Evolutionary conservation across 2,888 invertebrate species (phyloP).

Genomic region (Alviniconcha strummeri): DNA sequence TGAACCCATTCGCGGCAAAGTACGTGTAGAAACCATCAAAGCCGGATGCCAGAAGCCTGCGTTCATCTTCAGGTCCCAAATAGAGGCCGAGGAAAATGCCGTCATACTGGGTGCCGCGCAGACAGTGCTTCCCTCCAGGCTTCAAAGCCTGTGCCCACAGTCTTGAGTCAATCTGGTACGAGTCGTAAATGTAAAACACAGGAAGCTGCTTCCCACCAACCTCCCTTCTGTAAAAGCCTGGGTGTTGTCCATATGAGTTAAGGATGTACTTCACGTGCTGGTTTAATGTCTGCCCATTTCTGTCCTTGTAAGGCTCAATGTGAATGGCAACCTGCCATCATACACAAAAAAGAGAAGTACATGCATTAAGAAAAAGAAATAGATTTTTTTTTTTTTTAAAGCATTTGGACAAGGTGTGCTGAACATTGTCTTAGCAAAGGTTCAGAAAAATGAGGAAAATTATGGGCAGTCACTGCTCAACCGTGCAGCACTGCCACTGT

Average conservation of each 20-base stretch:
- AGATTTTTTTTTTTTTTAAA: no score
- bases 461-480: no score
- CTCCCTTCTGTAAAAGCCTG: constrained; percentile 76
- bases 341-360: constrained; percentile 16
- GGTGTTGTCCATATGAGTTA: constrained; percentile 76
- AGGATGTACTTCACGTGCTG: constrained; percentile 70
- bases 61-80: constrained; percentile 77
- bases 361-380: no score
- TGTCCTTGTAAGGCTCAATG: constrained; percentile 77
- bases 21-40: constrained; percentile 81
- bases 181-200: constrained; percentile 81
- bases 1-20: constrained; percentile 80
- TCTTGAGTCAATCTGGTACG: constrained; percentile 77
- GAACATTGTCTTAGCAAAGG: no score
- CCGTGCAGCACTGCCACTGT: no score
- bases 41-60: constrained; percentile 73
- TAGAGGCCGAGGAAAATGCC: constrained; percentile 79
- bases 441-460: no score
- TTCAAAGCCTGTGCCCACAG: constrained; percentile 76
- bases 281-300: constrained; percentile 68
- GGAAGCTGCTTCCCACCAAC: constrained; percentile 72
- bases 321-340: constrained; percentile 77
- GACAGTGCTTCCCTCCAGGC: constrained; percentile 74
- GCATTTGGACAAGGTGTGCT: no score
- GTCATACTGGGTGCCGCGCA: constrained; percentile 78